Evolutionary conservation across 2,888 invertebrate genomes (phyloP).

Genomic region (Linyphia triangularis): DNA sequence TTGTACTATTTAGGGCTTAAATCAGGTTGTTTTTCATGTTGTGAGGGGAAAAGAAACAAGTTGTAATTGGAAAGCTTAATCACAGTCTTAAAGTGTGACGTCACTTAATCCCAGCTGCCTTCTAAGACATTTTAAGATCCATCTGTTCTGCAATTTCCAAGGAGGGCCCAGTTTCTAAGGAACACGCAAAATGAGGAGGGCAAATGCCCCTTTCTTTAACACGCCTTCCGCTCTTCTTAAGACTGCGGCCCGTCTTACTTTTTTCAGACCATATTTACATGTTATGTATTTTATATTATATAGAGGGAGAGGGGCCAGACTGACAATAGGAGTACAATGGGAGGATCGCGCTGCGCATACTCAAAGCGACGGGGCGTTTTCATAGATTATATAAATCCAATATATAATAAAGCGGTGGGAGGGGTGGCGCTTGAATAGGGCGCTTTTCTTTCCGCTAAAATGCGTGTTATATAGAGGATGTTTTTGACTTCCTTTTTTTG

Average conservation of each 20-base stretch:
- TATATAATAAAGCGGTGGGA: constrained; percentile 69
- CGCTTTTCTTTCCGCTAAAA: constrained; percentile 17
- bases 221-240: constrained; percentile 55
- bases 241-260: constrained; percentile 26
- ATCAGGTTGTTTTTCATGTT: no score
- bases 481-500: constrained; percentile 60
- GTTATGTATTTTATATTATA: constrained; percentile 68
- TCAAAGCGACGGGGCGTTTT: constrained; percentile 43
- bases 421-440: constrained; percentile 47
- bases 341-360: constrained; percentile 35
- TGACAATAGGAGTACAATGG: constrained; percentile 65
- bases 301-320: constrained; percentile 16
- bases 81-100: constrained; percentile 2
- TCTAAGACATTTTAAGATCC: constrained; percentile 34
- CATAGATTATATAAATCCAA: constrained; percentile 70
- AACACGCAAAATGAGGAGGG: constrained; percentile 55
- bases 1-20: no score
- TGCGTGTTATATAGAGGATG: constrained; percentile 47
- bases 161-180: constrained; percentile 19
- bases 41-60: background rate
- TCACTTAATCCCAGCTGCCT: constrained; percentile 42
- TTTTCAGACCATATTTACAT: constrained; percentile 56
- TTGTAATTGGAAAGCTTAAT: background rate
- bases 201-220: constrained; percentile 34
- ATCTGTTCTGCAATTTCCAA: constrained; percentile 55